Evolutionary conservation across 2,113 vertebrate genomes (phyloP).

Genomic region (Tinamus guttatus): DNA sequence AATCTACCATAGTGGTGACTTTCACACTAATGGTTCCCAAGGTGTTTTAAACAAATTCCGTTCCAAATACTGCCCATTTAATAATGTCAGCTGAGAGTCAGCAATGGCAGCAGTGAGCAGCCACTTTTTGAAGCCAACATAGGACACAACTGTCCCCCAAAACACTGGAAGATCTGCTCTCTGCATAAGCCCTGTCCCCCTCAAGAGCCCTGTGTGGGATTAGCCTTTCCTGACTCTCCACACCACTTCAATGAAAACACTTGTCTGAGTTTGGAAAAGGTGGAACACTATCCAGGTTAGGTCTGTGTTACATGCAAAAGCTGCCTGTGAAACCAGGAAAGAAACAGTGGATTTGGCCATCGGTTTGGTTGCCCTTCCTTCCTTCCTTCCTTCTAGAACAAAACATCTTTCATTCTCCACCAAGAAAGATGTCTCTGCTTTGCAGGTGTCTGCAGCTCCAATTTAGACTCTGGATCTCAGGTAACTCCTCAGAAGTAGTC

Average conservation of each 20-base stretch:
- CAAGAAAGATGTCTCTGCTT: neutral
- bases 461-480: neutral
- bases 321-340: neutral
- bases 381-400: neutral
- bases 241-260: neutral
- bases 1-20: neutral
- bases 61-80: neutral
- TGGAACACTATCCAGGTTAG: neutral
- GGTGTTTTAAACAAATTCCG: neutral
- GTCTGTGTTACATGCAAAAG: neutral
- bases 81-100: rapidly evolving
- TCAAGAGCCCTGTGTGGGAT: neutral
- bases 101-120: neutral
- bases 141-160: neutral
- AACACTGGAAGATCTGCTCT: neutral
- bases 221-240: neutral
- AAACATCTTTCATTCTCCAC: neutral
- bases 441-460: neutral
- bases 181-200: neutral
- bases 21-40: neutral
- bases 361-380: rapidly evolving
- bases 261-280: neutral
- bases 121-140: neutral
- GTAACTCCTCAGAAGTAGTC: neutral
- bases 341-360: neutral